Percentiles rank a stretch among this genome's conserved stretches.
Evolutionary conservation across 2,888 invertebrate genomes (phyloP).

Genomic region (Entomobrya multifasciata): DNA sequence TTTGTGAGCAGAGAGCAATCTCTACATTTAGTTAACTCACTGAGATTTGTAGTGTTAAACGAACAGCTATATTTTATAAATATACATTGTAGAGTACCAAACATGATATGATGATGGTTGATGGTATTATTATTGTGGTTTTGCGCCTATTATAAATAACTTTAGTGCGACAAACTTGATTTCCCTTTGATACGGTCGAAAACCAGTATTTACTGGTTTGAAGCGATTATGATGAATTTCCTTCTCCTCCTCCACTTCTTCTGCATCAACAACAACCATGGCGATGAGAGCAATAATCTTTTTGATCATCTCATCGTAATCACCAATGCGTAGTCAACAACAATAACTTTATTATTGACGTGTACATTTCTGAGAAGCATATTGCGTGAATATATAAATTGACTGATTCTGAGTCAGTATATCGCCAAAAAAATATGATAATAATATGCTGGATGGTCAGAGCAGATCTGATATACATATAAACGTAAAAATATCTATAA

Average conservation of each 20-base stretch:
- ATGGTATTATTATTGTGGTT: background rate
- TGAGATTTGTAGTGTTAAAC: too few species aligned
- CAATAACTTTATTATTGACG: background rate
- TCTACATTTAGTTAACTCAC: too few species aligned
- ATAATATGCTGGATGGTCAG: too few species aligned
- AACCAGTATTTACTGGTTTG: slow-evolving; percentile 55
- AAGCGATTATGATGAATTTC: slow-evolving; percentile 45
- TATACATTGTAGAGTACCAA: too few species aligned
- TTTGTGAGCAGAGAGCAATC: too few species aligned
- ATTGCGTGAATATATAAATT: too few species aligned
- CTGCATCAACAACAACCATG: background rate
- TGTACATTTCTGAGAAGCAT: too few species aligned
- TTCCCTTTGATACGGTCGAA: background rate
- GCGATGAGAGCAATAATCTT: background rate
- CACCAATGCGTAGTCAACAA: background rate
- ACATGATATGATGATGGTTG: background rate
- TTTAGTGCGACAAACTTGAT: slow-evolving; percentile 30
- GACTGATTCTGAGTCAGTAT: too few species aligned
- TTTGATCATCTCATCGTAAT: background rate
- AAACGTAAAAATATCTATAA: too few species aligned
- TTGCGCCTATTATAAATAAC: slow-evolving; percentile 17
- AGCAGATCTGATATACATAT: too few species aligned
- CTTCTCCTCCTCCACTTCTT: slow-evolving; percentile 4
- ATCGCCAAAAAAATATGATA: too few species aligned
- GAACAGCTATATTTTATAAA: too few species aligned